Percentiles rank a stretch among this genome's conserved stretches.
phyloP scores from a whole-genome alignment of 2,113 vertebrate genomes.

The Salvelinus fontinalis region DNA sequence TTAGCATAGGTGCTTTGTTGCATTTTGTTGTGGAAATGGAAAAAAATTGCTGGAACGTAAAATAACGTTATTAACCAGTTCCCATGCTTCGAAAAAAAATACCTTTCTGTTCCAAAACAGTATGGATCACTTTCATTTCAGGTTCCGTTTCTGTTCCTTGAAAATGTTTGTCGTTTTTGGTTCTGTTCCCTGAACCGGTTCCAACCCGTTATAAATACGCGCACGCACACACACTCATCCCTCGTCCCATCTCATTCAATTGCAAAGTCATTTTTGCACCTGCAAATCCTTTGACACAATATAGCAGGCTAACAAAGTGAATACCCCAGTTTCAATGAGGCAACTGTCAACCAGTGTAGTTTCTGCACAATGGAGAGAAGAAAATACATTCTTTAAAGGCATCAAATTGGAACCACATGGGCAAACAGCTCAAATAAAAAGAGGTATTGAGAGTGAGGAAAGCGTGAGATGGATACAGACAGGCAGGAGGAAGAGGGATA shows the following conservation, averaged over 20 bases:
- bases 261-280: constrained; percentile 57
- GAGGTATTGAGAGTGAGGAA: constrained; percentile 17
- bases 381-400: constrained; percentile 45
- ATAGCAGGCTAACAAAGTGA: constrained; percentile 57
- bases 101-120: no score
- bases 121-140: no score
- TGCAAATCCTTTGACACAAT: constrained; percentile 62
- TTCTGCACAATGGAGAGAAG: constrained; percentile 51
- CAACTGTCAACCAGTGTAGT: constrained; percentile 52
- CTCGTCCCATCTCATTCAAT: constrained; percentile 40
- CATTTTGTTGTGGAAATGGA: no score
- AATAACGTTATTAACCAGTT: no score
- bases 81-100: no score
- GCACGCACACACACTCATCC: constrained; percentile 25
- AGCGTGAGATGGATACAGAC: constrained; percentile 40
- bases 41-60: no score
- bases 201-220: neutral
- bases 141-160: no score
- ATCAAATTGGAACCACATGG: constrained; percentile 55
- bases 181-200: no score
- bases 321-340: constrained; percentile 51
- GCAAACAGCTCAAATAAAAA: constrained; percentile 47
- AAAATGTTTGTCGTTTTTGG: no score
- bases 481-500: constrained; percentile 20
- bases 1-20: no score